Percentiles rank a stretch among this genome's conserved stretches.
Evolutionary conservation across 1,140 invertebrate species (phyloP).

Genomic region (Sinella curviseta): DNA sequence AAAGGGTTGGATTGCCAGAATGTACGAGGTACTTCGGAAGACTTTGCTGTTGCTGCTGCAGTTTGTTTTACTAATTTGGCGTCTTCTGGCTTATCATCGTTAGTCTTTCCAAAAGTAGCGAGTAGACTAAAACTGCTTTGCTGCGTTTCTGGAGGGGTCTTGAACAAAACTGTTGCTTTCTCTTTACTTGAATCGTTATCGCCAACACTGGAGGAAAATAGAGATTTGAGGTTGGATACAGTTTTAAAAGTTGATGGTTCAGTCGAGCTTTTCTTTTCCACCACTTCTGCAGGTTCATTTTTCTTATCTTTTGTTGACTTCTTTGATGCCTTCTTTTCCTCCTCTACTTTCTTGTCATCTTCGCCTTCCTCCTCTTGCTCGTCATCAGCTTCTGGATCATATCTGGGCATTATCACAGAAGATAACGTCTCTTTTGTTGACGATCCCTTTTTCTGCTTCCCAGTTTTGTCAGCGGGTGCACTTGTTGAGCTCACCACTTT

Average conservation of each 20-base stretch:
- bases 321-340: neutral
- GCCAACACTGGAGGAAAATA: conserved; percentile 32
- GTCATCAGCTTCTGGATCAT: conserved; percentile 18
- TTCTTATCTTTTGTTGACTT: neutral
- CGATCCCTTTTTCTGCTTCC: neutral
- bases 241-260: conserved; percentile 33
- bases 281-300: no score
- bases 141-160: neutral
- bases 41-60: neutral
- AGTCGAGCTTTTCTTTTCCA: no score
- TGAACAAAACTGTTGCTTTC: no score
- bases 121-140: conserved; percentile 33
- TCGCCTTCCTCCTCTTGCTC: neutral
- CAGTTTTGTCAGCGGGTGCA: neutral
- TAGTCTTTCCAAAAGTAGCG: conserved; percentile 30
- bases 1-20: conserved; percentile 45
- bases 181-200: conserved; percentile 1
- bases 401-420: conserved; percentile 28
- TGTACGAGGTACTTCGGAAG: conserved; percentile 7
- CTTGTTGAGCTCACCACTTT: neutral
- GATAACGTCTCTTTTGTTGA: no score
- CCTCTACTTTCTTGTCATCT: neutral
- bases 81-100: neutral
- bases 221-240: conserved; percentile 34
- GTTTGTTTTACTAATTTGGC: no score